Percentiles rank a stretch among this genome's conserved stretches.
These are phyloP conservation scores for Arremon aurantiirostris DNA, from an alignment of 2,797 vertebrate species.

Conservation along the genomic window DNA sequence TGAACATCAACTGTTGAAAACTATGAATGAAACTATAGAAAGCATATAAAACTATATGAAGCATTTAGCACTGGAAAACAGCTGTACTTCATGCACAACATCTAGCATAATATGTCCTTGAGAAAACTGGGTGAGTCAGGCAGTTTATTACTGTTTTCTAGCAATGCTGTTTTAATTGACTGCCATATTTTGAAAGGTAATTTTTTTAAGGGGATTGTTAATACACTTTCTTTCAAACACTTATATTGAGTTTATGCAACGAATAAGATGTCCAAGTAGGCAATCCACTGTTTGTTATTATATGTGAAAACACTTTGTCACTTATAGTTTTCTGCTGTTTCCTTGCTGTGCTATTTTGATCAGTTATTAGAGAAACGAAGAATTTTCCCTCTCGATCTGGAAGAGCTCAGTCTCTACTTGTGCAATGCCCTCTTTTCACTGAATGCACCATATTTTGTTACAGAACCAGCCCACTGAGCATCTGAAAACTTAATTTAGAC, in stretches of 20 bases:
- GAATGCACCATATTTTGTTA: background rate
- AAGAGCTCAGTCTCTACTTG: background rate
- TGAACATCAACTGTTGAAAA: background rate
- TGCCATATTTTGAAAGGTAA: background rate
- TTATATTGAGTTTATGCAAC: background rate
- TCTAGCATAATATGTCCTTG: background rate
- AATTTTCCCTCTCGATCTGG: background rate
- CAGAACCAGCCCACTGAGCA: background rate
- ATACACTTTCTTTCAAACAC: background rate
- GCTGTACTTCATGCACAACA: background rate
- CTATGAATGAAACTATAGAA: background rate
- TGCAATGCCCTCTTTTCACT: background rate
- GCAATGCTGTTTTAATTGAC: background rate
- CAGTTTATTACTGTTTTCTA: background rate
- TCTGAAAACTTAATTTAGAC: background rate
- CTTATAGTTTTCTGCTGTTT: background rate
- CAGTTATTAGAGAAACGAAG: background rate
- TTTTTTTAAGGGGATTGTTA: background rate
- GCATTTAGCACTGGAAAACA: background rate
- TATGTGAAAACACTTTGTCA: background rate
- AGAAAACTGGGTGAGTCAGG: background rate
- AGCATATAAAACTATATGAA: background rate
- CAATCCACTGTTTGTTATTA: background rate
- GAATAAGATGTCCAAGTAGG: background rate
- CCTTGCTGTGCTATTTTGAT: background rate